A percentile compares a stretch with the other conserved stretches of the same genome.
phyloP scores from a whole-genome alignment of 2,888 invertebrate species.

The Tipula helvola region DNA sequence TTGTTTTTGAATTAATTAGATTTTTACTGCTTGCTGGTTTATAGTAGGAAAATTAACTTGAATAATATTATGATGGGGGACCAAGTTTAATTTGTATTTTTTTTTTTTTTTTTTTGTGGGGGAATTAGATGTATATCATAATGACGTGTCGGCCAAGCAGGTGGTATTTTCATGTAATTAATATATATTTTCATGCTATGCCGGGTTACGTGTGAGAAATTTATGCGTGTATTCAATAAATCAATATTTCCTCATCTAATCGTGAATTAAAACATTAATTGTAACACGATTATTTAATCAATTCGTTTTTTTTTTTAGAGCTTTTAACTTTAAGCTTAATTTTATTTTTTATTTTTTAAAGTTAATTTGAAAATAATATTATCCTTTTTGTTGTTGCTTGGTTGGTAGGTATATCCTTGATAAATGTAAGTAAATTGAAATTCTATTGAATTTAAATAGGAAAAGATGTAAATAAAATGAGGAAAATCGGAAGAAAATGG shows the following conservation, averaged over 20 bases:
- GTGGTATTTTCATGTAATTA: neutral
- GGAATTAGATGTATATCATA: neutral
- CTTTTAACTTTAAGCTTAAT: neutral
- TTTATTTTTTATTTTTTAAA: neutral
- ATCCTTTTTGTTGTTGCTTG: neutral
- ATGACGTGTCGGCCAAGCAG: neutral
- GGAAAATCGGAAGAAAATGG: neutral
- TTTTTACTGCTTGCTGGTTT: neutral
- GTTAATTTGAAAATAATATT: neutral
- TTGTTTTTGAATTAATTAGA: neutral
- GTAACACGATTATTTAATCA: neutral
- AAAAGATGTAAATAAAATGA: slow-evolving; percentile 4
- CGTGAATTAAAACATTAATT: neutral
- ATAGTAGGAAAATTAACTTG: neutral
- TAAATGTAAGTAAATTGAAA: neutral
- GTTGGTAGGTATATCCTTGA: neutral
- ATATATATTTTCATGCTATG: neutral
- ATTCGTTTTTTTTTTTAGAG: neutral
- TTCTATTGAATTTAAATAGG: slow-evolving; percentile 4
- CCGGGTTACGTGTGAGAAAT: neutral
- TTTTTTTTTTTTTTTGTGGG: neutral
- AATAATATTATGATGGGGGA: neutral
- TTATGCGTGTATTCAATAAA: neutral
- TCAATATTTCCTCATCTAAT: neutral
- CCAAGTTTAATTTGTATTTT: neutral